Base-by-base conservation (phyloP, 2,888 invertebrate species). In the Melanostoma scalare region DNA sequence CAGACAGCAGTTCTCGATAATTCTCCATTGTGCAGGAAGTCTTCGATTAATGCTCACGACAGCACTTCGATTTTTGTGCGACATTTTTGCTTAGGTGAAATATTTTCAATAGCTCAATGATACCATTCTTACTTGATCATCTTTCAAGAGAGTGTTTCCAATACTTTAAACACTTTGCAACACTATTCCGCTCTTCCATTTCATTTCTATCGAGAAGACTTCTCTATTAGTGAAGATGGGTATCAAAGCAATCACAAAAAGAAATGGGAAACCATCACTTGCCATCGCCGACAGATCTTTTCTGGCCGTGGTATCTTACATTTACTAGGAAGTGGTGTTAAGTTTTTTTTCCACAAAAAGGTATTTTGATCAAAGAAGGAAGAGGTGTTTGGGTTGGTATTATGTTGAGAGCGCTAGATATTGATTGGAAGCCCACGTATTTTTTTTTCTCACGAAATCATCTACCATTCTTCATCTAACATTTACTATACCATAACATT, bases 351-450 rank as follows among this genome's bases (percentile, higher is more conserved):
- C 20, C 20, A 48, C 46, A 36, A 63, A 77, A 56, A 52, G 36
- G 10, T 10, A 46, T 60, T 75, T 44, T 46, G 42, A 31, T 52
- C 55, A 9, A n/a, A n/a, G 33, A 53, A 9, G 30, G 40, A 38
- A 33, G 48, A 31, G 63, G 20, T 48, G 58, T 56, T 46, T 46
- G 6, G 9, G 40, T 61, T 6, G 30, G 40, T 71, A 48, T 52
- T 20, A 48, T 73, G 40, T 55, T 48, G 40, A 50, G 38, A 46
- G 53, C 31, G n/a, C 20, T 20, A 20, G 8, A 20, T 35, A 50
- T 74, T 69, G 75, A 75, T 80, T 80, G 65, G 75, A 69, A 65
- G 75, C 50, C 65, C 44, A 58, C 75, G 61, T 20, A 20, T 20
- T 79, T 68, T 56, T 52, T 33, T 42, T 10, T 48, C 8, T 46